These are phyloP conservation scores for Arge pagana DNA, from an alignment of 2,888 invertebrate species.

Conservation along the genomic window DNA sequence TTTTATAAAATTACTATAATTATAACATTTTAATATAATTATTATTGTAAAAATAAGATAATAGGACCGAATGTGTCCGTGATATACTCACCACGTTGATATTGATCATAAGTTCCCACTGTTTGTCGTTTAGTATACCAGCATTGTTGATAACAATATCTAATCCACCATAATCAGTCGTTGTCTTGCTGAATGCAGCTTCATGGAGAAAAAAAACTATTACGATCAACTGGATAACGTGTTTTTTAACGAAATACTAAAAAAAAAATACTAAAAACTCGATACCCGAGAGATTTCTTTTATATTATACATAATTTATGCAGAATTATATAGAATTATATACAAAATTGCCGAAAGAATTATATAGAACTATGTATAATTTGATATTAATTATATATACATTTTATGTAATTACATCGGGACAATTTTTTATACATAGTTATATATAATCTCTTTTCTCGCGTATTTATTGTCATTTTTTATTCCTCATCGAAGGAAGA, in stretches of 20 bases:
- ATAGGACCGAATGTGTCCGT: background rate
- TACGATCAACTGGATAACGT: constrained; percentile 1
- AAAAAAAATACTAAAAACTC: background rate
- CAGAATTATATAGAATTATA: no score
- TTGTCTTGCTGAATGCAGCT: constrained; percentile 59
- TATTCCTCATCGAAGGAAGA: background rate
- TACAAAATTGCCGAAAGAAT: no score
- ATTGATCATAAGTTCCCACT: constrained; percentile 47
- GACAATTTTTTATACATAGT: no score
- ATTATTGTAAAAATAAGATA: background rate
- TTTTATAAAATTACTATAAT: no score
- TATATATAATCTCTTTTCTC: no score
- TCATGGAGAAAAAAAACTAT: constrained; percentile 28
- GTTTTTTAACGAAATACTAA: background rate
- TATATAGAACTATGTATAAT: no score
- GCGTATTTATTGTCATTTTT: no score
- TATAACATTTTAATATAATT: background rate
- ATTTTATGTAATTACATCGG: no score
- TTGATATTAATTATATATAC: no score
- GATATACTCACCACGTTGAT: constrained; percentile 46
- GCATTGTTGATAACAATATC: constrained; percentile 62
- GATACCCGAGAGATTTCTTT: no score
- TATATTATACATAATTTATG: no score
- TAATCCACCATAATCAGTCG: constrained; percentile 57
- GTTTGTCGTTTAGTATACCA: constrained; percentile 44